A percentile compares a stretch with the other conserved stretches of the same genome.
phyloP scores from a whole-genome alignment of 2,888 invertebrate genomes.

The Cosmorhoe ocellata region DNA sequence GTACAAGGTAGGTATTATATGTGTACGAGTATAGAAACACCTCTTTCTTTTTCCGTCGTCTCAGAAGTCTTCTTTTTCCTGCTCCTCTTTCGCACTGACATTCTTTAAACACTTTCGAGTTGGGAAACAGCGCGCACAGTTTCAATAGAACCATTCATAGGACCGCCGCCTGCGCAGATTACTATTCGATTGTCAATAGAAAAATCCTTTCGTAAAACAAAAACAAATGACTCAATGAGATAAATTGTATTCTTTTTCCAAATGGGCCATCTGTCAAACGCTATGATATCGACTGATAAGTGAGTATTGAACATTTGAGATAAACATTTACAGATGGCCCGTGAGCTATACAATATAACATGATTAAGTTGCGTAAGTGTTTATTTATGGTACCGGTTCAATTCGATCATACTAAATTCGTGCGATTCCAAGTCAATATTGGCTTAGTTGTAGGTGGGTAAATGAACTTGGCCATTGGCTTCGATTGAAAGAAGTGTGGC shows the following conservation, averaged over 20 bases:
- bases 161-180: slow-evolving; percentile 18
- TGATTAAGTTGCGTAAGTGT: slow-evolving; percentile 54
- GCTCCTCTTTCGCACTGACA: slow-evolving; percentile 80
- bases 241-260: slow-evolving; percentile 47
- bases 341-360: slow-evolving; percentile 43
- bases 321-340: slow-evolving; percentile 72
- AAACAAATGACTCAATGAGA: slow-evolving; percentile 44
- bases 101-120: slow-evolving; percentile 68
- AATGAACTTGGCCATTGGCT: slow-evolving; percentile 33
- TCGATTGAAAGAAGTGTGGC: slow-evolving; percentile 5
- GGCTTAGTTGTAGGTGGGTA: slow-evolving; percentile 42
- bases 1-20: neutral
- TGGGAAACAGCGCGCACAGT: slow-evolving; percentile 72
- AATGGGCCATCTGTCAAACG: slow-evolving; percentile 60
- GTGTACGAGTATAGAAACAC: slow-evolving; percentile 36
- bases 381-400: slow-evolving; percentile 48
- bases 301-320: slow-evolving; percentile 63
- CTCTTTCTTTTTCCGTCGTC: slow-evolving; percentile 57
- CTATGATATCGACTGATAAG: slow-evolving; percentile 71
- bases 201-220: slow-evolving; percentile 41
- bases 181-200: slow-evolving; percentile 28
- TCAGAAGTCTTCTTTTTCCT: slow-evolving; percentile 74
- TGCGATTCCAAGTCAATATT: slow-evolving; percentile 38
- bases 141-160: slow-evolving; percentile 65
- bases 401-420: slow-evolving; percentile 43